Base-by-base conservation (phyloP, 2,888 invertebrate species). In the Plutella xylostella region DNA sequence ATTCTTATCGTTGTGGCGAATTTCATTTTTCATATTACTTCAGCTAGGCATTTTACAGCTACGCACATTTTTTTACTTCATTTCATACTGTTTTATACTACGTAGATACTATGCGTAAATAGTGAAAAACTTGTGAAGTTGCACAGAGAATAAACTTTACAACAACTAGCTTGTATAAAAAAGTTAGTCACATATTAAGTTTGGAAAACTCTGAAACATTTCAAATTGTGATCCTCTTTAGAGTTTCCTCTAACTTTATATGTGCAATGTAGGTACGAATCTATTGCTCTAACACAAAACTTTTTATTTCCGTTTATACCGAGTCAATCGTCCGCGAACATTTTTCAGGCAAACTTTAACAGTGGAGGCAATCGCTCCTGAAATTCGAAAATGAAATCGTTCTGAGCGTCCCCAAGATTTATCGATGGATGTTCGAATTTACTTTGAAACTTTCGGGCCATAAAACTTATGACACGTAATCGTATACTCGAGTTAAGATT, bases 381-480 rank as follows among this genome's bases (percentile, higher is more conserved):
- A 82, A 82, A 82, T 82, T 79, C 83, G 83, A 83, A 83, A 83
- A 83, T 83, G 82, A 83, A 83, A 82, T 80, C 82, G 80, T 79
- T 75, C 72, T 66, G 70, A 79, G 78, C 79, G 79, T 78, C 82
- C 77, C 82, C 73, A 76, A 83, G 83, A 83, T 82, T 83, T 83
- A 83, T 83, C 76, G 83, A 79, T 80, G 73, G 72, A 80, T 79
- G 80, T 76, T 82, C 78, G 72, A 79, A 80, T 82, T 80, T 80
- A 78, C 80, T 82, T 80, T 73, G 72, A 76, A 83, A 80, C 75
- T 82, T 79, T 79, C 60, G 64, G 72, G 72, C 72, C 68, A 78
- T 82, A 79, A 82, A 83, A 82, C 82, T 83, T 83, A 82, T 82
- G 82, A 82, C 79, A 80, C 72, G 78, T 80, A 79, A 82, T 82